These are phyloP conservation scores for Mellilla xanthometata DNA, from an alignment of 2,888 invertebrate genomes.

Conservation along the genomic window DNA sequence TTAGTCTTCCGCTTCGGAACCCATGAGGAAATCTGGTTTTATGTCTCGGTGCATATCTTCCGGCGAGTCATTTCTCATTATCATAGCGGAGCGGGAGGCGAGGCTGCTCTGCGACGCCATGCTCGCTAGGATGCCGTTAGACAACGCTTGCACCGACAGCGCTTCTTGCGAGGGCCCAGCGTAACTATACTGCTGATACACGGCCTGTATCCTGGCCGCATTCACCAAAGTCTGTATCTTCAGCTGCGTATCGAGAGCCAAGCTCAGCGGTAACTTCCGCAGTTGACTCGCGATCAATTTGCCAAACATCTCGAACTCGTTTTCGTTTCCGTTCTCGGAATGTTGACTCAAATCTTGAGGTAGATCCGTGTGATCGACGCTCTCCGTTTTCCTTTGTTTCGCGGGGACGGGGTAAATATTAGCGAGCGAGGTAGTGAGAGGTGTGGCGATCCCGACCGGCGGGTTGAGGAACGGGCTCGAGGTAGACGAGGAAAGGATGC, in stretches of 20 bases:
- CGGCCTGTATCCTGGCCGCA: conserved; percentile 73
- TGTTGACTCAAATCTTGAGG: conserved; percentile 76
- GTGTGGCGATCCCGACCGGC: conserved; percentile 75
- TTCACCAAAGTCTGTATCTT: conserved; percentile 76
- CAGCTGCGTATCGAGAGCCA: conserved; percentile 73
- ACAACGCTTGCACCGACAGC: conserved; percentile 70
- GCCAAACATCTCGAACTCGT: conserved; percentile 78
- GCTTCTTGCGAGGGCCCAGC: conserved; percentile 75
- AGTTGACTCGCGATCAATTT: conserved; percentile 75
- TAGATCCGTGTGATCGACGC: conserved; percentile 54
- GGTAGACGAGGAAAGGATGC: conserved; percentile 65
- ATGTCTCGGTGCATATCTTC: conserved; percentile 66
- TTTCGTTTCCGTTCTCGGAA: conserved; percentile 71
- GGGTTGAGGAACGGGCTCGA: conserved; percentile 71
- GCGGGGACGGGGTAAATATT: conserved; percentile 70
- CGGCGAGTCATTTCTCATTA: conserved; percentile 62
- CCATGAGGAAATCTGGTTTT: conserved; percentile 65
- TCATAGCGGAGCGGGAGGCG: conserved; percentile 51
- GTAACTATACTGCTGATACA: conserved; percentile 76
- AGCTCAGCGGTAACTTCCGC: conserved; percentile 68
- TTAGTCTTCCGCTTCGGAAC: conserved; percentile 70
- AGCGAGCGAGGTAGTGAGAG: conserved; percentile 70
- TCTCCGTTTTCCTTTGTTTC: conserved; percentile 73
- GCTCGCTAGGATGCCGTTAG: conserved; percentile 72
- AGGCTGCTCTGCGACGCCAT: conserved; percentile 66